Evolutionary conservation across 2,797 vertebrate species (phyloP), one percentile per base, ranked within the genome.

Genomic region (Pseudotriccus pelzelni): DNA sequence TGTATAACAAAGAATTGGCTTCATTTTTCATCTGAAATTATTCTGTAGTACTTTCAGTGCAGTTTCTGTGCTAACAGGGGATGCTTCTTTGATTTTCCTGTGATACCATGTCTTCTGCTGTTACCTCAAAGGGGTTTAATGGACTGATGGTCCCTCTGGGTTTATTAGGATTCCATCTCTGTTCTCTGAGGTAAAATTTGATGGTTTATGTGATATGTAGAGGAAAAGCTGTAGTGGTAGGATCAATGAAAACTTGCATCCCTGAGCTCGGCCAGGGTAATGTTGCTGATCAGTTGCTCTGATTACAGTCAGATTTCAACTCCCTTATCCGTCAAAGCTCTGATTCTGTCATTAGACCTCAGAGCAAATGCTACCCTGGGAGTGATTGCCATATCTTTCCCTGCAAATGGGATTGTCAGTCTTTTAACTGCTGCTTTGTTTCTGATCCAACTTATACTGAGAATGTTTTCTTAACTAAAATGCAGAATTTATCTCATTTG

Each of bases 391-490:
- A 1, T 28, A 11, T 81, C 69, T 89, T 87, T 66, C 62, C 39
- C 43, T 62, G 32, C 60, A 86, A 88, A 75, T 79, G 52, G 52
- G 67, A 32, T 70, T 88, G 93, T 85, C 79, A 87, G 1, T 82
- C 79, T 66, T 82, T 66, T 30, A 75, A 32, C 83, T 93, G 87
- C 90, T 94, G 80, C 59, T 93, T 96, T 86, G 60, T 91, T 95
- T 89, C 94, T 90, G 87, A 79, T 96, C 91, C 94, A 95, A 80
- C 32, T 93, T 91, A n/a, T 0, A 67, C 70, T 82, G 87, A 88
- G 82, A 94, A 90, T 95, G 69, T 85, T 96, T 96, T 94, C 94
- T 58, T 91, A 92, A 91, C 86, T 90, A n/a, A 90, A 96, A 86
- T n/a, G 60, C 55, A 84, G 90, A 90, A 79, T 95, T 91, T 89